A percentile compares a stretch with the other conserved stretches of the same genome.
Evolutionary conservation across 37 sponge, comb jelly and placozoan species (phyloP).

Genomic region (Spongia lamella): DNA sequence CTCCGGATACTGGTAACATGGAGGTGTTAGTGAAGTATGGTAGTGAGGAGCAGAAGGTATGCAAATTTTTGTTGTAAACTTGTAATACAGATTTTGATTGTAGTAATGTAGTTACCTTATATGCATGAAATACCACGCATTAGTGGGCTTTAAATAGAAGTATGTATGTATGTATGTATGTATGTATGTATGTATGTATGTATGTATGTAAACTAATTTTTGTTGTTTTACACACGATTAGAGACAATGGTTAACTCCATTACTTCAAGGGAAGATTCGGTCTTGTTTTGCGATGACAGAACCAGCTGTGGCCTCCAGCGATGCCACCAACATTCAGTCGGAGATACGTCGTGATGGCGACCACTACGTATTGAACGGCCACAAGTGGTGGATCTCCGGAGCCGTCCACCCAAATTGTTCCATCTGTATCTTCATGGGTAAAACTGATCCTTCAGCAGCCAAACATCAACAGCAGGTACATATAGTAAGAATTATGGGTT

Average conservation of each 20-base stretch:
- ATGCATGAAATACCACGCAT: no score
- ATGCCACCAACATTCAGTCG: slow-evolving; percentile 89
- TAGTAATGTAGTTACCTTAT: no score
- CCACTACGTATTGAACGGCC: slow-evolving; percentile 83
- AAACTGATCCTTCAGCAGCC: slow-evolving; percentile 56
- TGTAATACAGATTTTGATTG: no score
- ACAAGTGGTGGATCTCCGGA: slow-evolving; percentile 94
- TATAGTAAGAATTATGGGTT: no score
- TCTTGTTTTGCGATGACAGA: slow-evolving; percentile 93
- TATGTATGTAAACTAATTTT: slow-evolving; percentile 1
- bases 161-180: neutral
- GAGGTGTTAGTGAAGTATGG: slow-evolving; percentile 85
- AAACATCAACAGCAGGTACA: slow-evolving; percentile 53
- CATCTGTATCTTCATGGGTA: slow-evolving; percentile 83
- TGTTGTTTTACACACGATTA: neutral
- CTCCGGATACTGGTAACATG: slow-evolving; percentile 97
- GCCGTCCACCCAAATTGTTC: slow-evolving; percentile 79
- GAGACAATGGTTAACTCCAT: slow-evolving; percentile 75
- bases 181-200: neutral
- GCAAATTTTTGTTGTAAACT: no score
- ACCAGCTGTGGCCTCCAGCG: slow-evolving; percentile 79
- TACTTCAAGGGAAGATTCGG: slow-evolving; percentile 81
- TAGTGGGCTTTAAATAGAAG: neutral
- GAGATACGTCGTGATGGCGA: slow-evolving; percentile 60
- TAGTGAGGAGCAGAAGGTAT: slow-evolving; percentile 74